Percentiles rank a stretch among this genome's conserved stretches.
These are phyloP conservation scores for Phenganax stokvisi DNA, from an alignment of 92 coral and sea anemone species.

Conservation along the genomic window DNA sequence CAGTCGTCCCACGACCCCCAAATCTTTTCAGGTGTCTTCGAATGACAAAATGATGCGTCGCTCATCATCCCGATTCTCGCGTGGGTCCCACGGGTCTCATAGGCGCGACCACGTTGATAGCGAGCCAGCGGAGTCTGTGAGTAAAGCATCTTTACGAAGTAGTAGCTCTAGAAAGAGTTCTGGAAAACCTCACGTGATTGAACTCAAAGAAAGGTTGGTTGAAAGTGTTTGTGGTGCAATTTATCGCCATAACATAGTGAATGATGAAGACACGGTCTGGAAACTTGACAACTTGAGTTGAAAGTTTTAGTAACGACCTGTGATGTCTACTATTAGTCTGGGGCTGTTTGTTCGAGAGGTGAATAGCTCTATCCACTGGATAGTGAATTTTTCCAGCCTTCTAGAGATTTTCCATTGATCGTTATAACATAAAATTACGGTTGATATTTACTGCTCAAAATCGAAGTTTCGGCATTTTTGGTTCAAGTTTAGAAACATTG, in stretches of 20 bases:
- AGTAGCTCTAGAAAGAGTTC: neutral
- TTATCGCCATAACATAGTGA: neutral
- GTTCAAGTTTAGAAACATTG: no score
- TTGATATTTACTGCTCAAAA: no score
- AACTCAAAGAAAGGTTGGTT: slow-evolving; percentile 24
- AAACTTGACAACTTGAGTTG: no score
- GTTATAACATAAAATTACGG: no score
- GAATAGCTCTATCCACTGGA: no score
- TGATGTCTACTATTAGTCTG: no score
- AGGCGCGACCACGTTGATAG: slow-evolving; percentile 19
- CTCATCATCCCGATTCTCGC: slow-evolving; percentile 36
- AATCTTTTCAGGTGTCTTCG: slow-evolving; percentile 12
- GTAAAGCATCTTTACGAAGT: slow-evolving; percentile 18
- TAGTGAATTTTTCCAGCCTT: no score
- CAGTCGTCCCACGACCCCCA: slow-evolving; percentile 34
- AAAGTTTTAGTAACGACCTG: no score
- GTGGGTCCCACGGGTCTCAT: slow-evolving; percentile 22
- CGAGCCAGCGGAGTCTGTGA: slow-evolving; percentile 19
- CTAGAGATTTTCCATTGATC: no score
- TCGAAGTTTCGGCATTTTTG: no score
- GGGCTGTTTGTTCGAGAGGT: no score
- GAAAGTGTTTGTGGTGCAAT: neutral
- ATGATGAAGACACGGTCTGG: neutral
- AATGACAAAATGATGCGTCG: slow-evolving; percentile 12
- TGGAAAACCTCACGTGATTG: slow-evolving; percentile 27